Conservation (phyloP, 2,888 invertebrate species). For the Monoplex corrugatus region DNA sequence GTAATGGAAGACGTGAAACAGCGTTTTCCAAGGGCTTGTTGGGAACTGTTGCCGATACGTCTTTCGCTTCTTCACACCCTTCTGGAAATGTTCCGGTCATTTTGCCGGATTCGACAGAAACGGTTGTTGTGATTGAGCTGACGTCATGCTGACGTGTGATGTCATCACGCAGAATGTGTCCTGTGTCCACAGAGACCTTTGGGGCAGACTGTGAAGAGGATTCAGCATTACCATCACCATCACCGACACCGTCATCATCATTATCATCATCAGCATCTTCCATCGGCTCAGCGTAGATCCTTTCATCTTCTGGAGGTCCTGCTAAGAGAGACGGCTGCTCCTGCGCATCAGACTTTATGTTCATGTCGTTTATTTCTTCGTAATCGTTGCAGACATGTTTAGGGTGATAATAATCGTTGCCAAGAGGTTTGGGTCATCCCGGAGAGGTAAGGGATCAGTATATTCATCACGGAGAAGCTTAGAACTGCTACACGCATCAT, state of each 20-base stretch:
- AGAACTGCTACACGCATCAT: neutral
- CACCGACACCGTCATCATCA: neutral
- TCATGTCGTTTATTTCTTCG: neutral
- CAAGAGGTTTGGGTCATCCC: neutral
- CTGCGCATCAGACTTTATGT: neutral
- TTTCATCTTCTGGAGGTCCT: neutral
- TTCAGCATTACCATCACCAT: no score
- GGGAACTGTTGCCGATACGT: neutral
- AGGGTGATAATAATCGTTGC: neutral
- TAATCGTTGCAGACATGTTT: neutral
- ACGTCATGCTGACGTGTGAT: no score
- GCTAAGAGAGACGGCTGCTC: neutral
- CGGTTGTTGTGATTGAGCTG: no score
- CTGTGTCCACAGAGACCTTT: no score
- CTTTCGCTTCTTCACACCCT: neutral
- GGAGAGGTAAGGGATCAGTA: neutral
- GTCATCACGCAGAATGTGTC: neutral
- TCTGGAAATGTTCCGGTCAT: neutral
- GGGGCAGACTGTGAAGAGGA: neutral
- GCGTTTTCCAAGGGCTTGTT: neutral
- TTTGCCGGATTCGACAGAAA: neutral
- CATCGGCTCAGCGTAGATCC: slow-evolving; percentile 23
- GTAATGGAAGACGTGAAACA: neutral
- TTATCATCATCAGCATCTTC: neutral
- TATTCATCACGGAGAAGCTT: neutral